These are phyloP conservation scores for Ormyrus rosae DNA, from an alignment of 2,888 invertebrate species.

Conservation along the genomic window DNA sequence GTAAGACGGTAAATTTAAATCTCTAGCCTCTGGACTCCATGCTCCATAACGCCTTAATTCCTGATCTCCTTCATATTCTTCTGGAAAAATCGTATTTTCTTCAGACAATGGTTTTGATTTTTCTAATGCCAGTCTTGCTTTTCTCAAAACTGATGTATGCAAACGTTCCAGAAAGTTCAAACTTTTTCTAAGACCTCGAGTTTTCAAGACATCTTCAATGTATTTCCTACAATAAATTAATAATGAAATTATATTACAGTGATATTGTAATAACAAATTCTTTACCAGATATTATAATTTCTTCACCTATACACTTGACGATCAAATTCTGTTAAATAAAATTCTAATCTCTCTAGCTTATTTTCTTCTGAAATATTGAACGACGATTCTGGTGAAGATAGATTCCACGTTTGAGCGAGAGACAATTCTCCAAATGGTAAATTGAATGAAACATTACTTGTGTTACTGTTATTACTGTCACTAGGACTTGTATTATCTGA, in stretches of 20 bases:
- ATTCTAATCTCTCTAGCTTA: conserved; percentile 64
- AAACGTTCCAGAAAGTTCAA: conserved; percentile 87
- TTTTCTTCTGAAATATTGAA: conserved; percentile 65
- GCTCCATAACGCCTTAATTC: conserved; percentile 83
- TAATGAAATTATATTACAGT: background rate
- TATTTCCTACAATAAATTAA: conserved; percentile 79
- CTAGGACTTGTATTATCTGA: conserved; percentile 75
- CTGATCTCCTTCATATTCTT: conserved; percentile 75
- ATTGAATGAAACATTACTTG: conserved; percentile 64
- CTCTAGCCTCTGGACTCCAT: conserved; percentile 86
- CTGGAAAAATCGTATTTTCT: conserved; percentile 57
- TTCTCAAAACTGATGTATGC: conserved; percentile 82
- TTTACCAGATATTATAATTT: background rate
- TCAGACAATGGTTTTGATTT: conserved; percentile 74
- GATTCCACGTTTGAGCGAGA: conserved; percentile 61
- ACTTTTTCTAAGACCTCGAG: conserved; percentile 89
- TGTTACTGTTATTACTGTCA: conserved; percentile 74
- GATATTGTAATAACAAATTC: background rate
- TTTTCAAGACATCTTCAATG: conserved; percentile 91
- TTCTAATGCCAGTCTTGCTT: conserved; percentile 84
- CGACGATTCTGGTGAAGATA: conserved; percentile 67
- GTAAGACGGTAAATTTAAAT: conserved; percentile 90
- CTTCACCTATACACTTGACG: conserved; percentile 69
- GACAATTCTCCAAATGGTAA: conserved; percentile 61
- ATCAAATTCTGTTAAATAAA: conserved; percentile 70